phyloP scores from a whole-genome alignment of 2,113 vertebrate genomes.

The Xyliphius kryptos region DNA sequence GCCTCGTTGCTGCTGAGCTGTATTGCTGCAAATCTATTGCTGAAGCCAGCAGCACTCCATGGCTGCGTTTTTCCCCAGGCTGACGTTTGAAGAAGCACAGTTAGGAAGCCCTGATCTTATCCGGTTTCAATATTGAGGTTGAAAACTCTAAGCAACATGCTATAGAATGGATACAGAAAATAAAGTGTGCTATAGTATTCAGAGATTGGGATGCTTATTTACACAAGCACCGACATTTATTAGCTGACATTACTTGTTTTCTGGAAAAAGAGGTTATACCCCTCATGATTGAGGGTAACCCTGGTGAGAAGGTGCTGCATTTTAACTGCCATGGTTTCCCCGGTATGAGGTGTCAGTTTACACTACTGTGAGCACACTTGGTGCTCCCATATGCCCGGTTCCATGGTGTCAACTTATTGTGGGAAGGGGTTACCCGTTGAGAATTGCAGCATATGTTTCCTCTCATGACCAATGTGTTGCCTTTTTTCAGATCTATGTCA shows the following conservation, averaged over 20 bases:
- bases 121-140: no score
- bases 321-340: constrained; percentile 28
- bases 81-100: constrained; percentile 31
- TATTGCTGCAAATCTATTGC: constrained; percentile 24
- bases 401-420: neutral
- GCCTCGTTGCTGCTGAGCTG: no score
- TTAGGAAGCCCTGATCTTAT: no score
- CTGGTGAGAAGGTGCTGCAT: constrained; percentile 1
- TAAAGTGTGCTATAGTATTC: neutral
- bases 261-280: neutral
- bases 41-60: constrained; percentile 14
- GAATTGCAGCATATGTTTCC: constrained; percentile 1
- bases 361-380: constrained; percentile 25
- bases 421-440: constrained; percentile 6
- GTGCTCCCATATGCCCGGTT: constrained; percentile 30
- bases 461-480: no score
- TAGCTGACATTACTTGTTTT: no score
- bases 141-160: no score
- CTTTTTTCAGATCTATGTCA: neutral
- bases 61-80: constrained; percentile 13
- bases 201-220: neutral
- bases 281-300: constrained; percentile 2
- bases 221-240: no score
- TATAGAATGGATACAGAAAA: no score
- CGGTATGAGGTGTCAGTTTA: no score